These are phyloP conservation scores for Olivierus martensii DNA, from an alignment of 1,140 invertebrate species.

Conservation along the genomic window DNA sequence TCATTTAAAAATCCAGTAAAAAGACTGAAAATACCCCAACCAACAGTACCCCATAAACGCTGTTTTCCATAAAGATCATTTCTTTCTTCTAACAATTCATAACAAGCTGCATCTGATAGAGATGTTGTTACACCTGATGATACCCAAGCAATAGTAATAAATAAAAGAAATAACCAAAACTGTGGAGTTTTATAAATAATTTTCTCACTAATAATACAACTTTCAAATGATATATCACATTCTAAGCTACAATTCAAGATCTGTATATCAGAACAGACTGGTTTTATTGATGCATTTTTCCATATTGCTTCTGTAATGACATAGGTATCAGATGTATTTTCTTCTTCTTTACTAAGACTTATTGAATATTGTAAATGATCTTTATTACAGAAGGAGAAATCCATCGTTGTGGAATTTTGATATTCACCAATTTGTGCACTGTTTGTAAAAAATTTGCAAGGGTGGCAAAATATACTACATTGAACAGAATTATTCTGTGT, in stretches of 20 bases:
- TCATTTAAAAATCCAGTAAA: conserved; percentile 12
- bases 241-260: background rate
- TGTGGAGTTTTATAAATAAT: conserved; percentile 6
- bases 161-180: conserved; percentile 22
- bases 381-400: background rate
- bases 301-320: too few relatives aligned
- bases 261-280: background rate
- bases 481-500: background rate
- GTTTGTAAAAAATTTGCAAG: background rate
- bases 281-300: too few relatives aligned
- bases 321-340: background rate
- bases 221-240: background rate
- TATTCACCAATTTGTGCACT: background rate
- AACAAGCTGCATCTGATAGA: conserved; percentile 20
- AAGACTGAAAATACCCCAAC: conserved; percentile 19
- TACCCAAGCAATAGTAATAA: conserved; percentile 18
- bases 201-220: conserved; percentile 7
- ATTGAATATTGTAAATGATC: background rate
- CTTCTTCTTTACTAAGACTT: background rate
- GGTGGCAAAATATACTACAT: background rate
- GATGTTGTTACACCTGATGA: conserved; percentile 15
- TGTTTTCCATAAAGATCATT: conserved; percentile 53
- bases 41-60: conserved; percentile 45
- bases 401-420: background rate
- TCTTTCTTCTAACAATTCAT: conserved; percentile 13